Evolutionary conservation across 2,797 vertebrate genomes (phyloP).

Genomic region (Pipistrellus nathusii): DNA sequence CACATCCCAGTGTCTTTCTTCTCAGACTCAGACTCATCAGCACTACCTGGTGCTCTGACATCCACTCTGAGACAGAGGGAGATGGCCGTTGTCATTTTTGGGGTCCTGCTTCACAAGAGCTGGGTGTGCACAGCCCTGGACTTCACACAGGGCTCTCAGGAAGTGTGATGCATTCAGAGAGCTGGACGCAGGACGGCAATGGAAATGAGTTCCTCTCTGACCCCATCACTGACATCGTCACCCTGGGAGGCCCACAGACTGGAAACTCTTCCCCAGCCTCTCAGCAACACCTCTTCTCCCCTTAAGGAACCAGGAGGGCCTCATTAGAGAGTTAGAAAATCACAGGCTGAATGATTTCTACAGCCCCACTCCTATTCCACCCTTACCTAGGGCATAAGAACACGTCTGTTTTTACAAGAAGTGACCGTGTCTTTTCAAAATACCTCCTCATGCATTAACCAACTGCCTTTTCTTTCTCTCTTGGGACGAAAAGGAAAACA

Average conservation of each 20-base stretch:
- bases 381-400: not conserved
- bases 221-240: not conserved
- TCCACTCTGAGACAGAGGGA: not conserved
- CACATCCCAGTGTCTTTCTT: not conserved
- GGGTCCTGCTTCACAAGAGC: not conserved
- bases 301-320: not conserved
- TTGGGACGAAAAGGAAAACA: conserved; percentile 19
- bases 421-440: conserved; percentile 42
- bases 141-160: not conserved
- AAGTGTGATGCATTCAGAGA: not conserved
- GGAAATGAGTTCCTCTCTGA: not conserved
- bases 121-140: not conserved
- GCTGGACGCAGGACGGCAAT: not conserved
- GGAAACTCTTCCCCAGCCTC: not conserved
- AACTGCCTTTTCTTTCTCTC: not conserved
- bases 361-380: not conserved
- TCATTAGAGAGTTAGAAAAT: not conserved
- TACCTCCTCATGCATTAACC: not conserved
- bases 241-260: not conserved
- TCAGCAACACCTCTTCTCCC: not conserved
- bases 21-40: not conserved
- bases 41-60: not conserved
- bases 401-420: not conserved
- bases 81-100: not conserved
- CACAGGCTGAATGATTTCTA: not conserved